Conservation (phyloP, 2,888 invertebrate species). For the Cephus spinipes region DNA sequence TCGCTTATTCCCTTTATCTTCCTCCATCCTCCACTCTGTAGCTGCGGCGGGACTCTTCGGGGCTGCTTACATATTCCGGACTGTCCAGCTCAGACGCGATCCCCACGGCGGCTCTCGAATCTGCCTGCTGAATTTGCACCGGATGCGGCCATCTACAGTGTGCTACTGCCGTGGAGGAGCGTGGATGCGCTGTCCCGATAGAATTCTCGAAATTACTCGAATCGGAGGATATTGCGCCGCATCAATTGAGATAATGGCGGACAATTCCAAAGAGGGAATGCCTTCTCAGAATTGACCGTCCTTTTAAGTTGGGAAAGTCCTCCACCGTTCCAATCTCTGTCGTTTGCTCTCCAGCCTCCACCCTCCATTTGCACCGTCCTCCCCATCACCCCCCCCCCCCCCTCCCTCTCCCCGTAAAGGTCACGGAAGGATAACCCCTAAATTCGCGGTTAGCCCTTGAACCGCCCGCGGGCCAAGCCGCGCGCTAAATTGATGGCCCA, state of each 20-base stretch:
- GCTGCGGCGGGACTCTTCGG: too few relatives aligned
- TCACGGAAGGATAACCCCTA: not conserved
- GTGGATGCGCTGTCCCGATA: not conserved
- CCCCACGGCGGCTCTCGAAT: too few relatives aligned
- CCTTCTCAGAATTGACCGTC: constrained; percentile 34
- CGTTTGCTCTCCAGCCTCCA: too few relatives aligned
- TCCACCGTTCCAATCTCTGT: too few relatives aligned
- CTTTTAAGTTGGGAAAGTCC: not conserved
- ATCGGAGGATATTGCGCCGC: constrained; percentile 33
- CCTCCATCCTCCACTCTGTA: not conserved
- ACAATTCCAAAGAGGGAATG: constrained; percentile 31
- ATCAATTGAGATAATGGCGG: constrained; percentile 47
- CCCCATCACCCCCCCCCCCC: too few relatives aligned
- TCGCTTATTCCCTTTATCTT: not conserved
- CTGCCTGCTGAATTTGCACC: too few relatives aligned
- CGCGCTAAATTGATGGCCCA: constrained; percentile 26
- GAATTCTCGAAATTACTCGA: constrained; percentile 39
- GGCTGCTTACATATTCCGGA: too few relatives aligned
- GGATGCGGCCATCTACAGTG: too few relatives aligned
- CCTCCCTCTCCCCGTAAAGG: not conserved
- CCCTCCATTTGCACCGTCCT: too few relatives aligned
- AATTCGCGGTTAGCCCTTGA: too few relatives aligned
- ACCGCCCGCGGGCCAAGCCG: not conserved
- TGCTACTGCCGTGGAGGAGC: too few relatives aligned
- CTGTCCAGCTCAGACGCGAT: too few relatives aligned